Base-by-base conservation (phyloP, 2,113 vertebrate genomes). In the Lasiurus borealis region DNA sequence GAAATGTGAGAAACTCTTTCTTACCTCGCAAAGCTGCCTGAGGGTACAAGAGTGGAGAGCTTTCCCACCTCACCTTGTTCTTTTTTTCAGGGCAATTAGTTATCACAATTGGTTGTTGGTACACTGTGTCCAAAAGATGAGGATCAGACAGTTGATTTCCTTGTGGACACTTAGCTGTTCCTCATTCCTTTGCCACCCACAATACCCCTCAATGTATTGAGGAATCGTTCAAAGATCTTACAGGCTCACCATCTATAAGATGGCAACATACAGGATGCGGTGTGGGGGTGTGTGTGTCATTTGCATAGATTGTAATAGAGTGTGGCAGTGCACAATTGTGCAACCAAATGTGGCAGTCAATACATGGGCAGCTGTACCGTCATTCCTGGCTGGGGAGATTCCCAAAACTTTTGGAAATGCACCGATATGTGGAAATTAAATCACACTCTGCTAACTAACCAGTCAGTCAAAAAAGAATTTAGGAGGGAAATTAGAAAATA, bases 1-100 rank as follows among this genome's bases (percentile, higher is more conserved):
- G 90, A 92, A 85, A 94, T 88, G 54, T n/a, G 40, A 91, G 69
- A 92, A 94, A 59, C 50, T 25, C 57, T 82, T 59, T 77, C 50
- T 85, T 59, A 76, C 36, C 50, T 78, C 81, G 48, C 1, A 1
- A 40, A 40, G 85, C 78, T 83, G 36, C 78, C 31, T 40, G 21
- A 75, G 54, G n/a, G 36, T 82, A 40, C 11, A 77, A 85, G 66
- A 86, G 31, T n/a, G 68, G 66, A 66, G 68, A 31, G 46, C 31
- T 27, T 54, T 73, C 40, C 29, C 57, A 54, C 6, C 19, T 92
- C 12, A 23, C 69, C 23, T 76, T 82, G 66, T 82, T 90, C 62
- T 78, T 85, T 68, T 40, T 50, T 64, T 66, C 80, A 89, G 57
- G 29, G 44, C 9, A 48, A 21, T 91, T 50, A 25, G 12, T 83